phyloP scores from a whole-genome alignment of 2,113 vertebrate genomes.

The Dryoscopus gambensis region DNA sequence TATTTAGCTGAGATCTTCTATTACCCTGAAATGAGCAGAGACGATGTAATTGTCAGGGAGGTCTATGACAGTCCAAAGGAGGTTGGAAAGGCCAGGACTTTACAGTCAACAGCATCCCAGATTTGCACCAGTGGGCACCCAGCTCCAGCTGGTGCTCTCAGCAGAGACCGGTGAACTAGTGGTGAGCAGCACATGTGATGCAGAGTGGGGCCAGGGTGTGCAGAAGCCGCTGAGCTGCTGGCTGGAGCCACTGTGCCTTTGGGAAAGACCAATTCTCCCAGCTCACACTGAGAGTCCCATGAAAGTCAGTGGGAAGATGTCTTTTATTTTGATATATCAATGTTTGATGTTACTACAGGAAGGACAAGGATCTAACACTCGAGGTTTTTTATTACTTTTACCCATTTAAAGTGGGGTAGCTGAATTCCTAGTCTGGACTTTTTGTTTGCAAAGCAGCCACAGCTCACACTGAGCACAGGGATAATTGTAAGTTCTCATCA shows the following conservation, averaged over 20 bases:
- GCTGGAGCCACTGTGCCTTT: neutral
- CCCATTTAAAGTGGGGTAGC: neutral
- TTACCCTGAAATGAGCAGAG: neutral
- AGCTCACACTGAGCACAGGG: neutral
- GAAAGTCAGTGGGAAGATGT: neutral
- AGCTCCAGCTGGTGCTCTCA: neutral
- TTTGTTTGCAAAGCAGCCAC: neutral
- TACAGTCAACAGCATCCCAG: neutral
- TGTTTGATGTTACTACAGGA: neutral
- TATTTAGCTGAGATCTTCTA: neutral
- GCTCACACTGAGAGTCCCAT: neutral
- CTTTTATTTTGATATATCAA: neutral
- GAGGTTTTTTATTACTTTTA: neutral
- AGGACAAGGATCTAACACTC: neutral
- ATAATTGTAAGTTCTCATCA: constrained; percentile 25
- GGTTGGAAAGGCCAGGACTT: neutral
- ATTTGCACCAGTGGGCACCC: neutral
- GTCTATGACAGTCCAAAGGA: neutral
- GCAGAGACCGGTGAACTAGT: neutral
- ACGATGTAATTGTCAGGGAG: neutral
- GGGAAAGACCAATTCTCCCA: neutral
- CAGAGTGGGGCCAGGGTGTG: neutral
- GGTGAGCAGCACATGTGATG: neutral
- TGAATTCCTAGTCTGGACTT: neutral
- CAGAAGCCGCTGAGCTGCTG: neutral